Evolutionary conservation across 2,888 invertebrate species (phyloP).

Genomic region (Petrolisthes cinctipes): DNA sequence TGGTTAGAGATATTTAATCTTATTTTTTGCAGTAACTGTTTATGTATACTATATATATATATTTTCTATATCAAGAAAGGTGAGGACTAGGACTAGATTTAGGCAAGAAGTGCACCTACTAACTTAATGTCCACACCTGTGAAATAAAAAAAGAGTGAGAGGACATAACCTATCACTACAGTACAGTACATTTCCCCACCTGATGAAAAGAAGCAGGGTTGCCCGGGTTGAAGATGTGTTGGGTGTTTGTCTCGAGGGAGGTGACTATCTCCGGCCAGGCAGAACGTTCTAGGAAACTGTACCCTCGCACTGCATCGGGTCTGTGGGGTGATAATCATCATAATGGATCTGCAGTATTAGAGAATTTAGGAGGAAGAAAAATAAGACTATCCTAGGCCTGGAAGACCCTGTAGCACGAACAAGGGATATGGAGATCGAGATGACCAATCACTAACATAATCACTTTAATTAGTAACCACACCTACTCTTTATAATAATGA

Average conservation of each 20-base stretch:
- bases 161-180: too few species aligned
- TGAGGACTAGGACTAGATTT: too few species aligned
- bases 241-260: slow-evolving; percentile 75
- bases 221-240: slow-evolving; percentile 90
- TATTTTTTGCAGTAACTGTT: background rate
- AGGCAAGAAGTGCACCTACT: too few species aligned
- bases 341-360: background rate
- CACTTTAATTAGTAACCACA: too few species aligned
- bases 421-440: background rate
- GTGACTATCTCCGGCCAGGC: slow-evolving; percentile 87
- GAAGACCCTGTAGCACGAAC: too few species aligned
- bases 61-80: too few species aligned
- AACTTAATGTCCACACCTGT: too few species aligned
- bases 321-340: slow-evolving; percentile 47
- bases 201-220: slow-evolving; percentile 89
- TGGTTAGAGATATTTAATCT: background rate
- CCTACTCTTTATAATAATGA: too few species aligned
- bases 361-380: background rate
- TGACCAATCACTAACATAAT: background rate
- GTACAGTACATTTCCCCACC: slow-evolving; percentile 68
- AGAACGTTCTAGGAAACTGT: slow-evolving; percentile 85
- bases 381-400: background rate
- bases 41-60: too few species aligned
- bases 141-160: too few species aligned
- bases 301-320: slow-evolving; percentile 74